These are phyloP conservation scores for Agrotis ipsilon DNA, from an alignment of 2,888 invertebrate species.

Conservation along the genomic window DNA sequence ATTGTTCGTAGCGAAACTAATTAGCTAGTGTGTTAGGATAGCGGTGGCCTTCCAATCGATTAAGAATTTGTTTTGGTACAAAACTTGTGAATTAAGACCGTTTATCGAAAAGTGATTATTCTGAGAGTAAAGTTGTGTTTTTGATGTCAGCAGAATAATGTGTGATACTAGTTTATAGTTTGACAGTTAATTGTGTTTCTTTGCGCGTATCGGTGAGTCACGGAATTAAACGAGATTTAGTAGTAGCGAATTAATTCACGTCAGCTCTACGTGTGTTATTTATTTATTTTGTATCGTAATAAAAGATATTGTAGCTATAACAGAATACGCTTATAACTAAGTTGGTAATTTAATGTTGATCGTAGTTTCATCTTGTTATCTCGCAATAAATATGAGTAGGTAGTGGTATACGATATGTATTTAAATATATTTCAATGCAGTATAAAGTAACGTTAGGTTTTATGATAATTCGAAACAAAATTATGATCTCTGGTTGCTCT, in stretches of 20 bases:
- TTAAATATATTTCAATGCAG: slow-evolving; percentile 56
- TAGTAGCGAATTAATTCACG: slow-evolving; percentile 58
- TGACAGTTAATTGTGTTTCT: slow-evolving; percentile 66
- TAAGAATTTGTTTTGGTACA: slow-evolving; percentile 67
- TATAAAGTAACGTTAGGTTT: slow-evolving; percentile 61
- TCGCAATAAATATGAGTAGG: slow-evolving; percentile 59
- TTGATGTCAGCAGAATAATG: slow-evolving; percentile 74
- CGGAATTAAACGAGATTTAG: slow-evolving; percentile 59
- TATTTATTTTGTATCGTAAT: slow-evolving; percentile 68
- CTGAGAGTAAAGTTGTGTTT: slow-evolving; percentile 64
- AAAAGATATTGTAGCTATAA: slow-evolving; percentile 69
- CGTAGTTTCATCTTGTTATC: slow-evolving; percentile 63
- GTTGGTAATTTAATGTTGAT: slow-evolving; percentile 65
- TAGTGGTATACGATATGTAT: slow-evolving; percentile 60
- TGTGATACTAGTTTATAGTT: slow-evolving; percentile 87
- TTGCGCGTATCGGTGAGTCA: slow-evolving; percentile 61
- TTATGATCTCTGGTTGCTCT: slow-evolving; percentile 80
- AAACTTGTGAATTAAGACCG: slow-evolving; percentile 66
- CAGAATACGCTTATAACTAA: slow-evolving; percentile 80
- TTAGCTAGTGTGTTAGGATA: slow-evolving; percentile 73
- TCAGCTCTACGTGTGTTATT: slow-evolving; percentile 66
- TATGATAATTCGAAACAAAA: slow-evolving; percentile 65
- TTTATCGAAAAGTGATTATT: slow-evolving; percentile 66
- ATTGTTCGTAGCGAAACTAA: slow-evolving; percentile 83
- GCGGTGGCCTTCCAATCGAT: slow-evolving; percentile 75